Evolutionary conservation across 2,888 invertebrate species (phyloP).

Genomic region (Ecdyonurus torrentis): DNA sequence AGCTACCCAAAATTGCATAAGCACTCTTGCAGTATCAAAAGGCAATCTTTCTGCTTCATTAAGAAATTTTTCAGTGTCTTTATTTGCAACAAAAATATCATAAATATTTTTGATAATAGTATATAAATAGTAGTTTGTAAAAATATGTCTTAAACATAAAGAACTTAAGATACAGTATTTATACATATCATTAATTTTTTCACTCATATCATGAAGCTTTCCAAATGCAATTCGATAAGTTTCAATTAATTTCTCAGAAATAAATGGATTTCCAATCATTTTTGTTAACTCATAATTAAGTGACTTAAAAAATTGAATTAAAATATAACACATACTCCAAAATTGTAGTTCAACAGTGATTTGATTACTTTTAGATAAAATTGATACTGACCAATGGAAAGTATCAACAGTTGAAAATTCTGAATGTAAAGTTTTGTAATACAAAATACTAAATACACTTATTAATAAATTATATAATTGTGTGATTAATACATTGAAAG

Average conservation of each 20-base stretch:
- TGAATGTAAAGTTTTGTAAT: no score
- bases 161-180: not conserved
- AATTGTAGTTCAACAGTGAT: not conserved
- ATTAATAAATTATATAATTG: no score
- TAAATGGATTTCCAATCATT: not conserved
- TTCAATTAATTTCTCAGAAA: not conserved
- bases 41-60: no score
- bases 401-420: no score
- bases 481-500: no score
- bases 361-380: not conserved
- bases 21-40: no score
- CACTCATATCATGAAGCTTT: not conserved
- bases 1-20: no score
- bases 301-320: not conserved
- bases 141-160: not conserved
- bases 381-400: not conserved
- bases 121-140: not conserved
- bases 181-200: not conserved
- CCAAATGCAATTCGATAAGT: not conserved
- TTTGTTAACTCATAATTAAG: no score
- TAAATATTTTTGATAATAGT: not conserved
- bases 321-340: not conserved
- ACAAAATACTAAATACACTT: no score
- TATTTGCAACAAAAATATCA: no score
- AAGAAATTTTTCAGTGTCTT: no score